phyloP scores from a whole-genome alignment of 1,140 invertebrate genomes.

The Macrobrachium nipponense region DNA sequence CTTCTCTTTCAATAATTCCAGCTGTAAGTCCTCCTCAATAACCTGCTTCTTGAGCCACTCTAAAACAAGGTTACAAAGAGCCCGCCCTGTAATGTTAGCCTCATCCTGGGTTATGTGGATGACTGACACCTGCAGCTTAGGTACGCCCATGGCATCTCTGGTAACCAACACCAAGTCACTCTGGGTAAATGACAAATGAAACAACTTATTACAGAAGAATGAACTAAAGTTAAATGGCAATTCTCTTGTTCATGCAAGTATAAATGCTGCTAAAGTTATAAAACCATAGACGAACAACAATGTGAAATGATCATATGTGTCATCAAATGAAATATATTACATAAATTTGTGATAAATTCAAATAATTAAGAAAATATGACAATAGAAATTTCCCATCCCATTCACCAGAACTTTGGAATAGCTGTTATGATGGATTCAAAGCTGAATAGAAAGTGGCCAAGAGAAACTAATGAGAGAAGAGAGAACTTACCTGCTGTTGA shows the following conservation, averaged over 20 bases:
- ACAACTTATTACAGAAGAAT: neutral
- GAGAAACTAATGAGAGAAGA: neutral
- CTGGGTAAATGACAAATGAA: constrained; percentile 12
- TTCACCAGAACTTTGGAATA: too few relatives aligned
- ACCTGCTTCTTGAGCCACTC: constrained; percentile 77
- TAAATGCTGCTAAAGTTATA: too few relatives aligned
- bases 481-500: constrained; percentile 74
- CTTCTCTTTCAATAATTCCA: constrained; percentile 71
- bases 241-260: too few relatives aligned
- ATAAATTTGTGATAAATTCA: too few relatives aligned
- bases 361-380: too few relatives aligned
- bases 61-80: constrained; percentile 77
- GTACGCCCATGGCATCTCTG: constrained; percentile 73
- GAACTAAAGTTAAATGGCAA: neutral
- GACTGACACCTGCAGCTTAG: constrained; percentile 77
- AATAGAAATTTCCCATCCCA: too few relatives aligned
- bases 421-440: too few relatives aligned
- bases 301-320: too few relatives aligned
- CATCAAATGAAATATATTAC: too few relatives aligned
- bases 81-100: constrained; percentile 72
- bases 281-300: too few relatives aligned
- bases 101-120: constrained; percentile 76
- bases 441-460: neutral
- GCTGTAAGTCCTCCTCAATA: constrained; percentile 69
- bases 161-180: constrained; percentile 59